Evolutionary conservation across 2,888 invertebrate species (phyloP).

Genomic region (Seladonia tumulorum): DNA sequence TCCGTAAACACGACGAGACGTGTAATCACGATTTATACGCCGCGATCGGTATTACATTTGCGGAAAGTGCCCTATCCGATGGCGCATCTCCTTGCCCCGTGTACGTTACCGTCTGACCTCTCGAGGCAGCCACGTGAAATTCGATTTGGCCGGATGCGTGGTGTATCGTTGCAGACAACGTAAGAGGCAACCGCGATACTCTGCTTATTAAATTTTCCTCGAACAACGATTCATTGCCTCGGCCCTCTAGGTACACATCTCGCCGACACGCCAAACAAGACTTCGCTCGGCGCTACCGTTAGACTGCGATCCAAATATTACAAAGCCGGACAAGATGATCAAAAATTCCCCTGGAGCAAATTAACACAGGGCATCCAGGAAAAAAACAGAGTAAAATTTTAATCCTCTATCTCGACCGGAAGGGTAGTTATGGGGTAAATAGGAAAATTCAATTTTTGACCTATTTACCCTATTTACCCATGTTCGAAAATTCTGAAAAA

Average conservation of each 20-base stretch:
- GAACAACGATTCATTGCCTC: background rate
- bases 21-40: conserved; percentile 65
- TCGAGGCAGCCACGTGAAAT: conserved; percentile 46
- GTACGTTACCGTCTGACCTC: conserved; percentile 30
- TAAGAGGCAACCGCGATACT: conserved; percentile 34
- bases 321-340: too few relatives aligned
- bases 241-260: background rate
- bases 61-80: conserved; percentile 48
- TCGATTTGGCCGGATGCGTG: conserved; percentile 52
- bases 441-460: too few relatives aligned
- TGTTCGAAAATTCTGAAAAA: too few relatives aligned
- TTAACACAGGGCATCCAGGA: too few relatives aligned
- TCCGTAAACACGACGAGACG: conserved; percentile 34
- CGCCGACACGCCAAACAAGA: too few relatives aligned
- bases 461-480: too few relatives aligned
- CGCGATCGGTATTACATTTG: conserved; percentile 58
- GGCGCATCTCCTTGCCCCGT: conserved; percentile 7
- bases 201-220: conserved; percentile 8
- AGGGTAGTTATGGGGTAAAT: too few relatives aligned
- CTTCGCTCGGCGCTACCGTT: too few relatives aligned
- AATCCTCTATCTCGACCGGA: too few relatives aligned
- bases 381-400: too few relatives aligned
- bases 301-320: too few relatives aligned
- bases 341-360: too few relatives aligned
- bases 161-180: conserved; percentile 37